Conservation (phyloP, 2,113 vertebrate genomes). For the Carassius gibelio region DNA sequence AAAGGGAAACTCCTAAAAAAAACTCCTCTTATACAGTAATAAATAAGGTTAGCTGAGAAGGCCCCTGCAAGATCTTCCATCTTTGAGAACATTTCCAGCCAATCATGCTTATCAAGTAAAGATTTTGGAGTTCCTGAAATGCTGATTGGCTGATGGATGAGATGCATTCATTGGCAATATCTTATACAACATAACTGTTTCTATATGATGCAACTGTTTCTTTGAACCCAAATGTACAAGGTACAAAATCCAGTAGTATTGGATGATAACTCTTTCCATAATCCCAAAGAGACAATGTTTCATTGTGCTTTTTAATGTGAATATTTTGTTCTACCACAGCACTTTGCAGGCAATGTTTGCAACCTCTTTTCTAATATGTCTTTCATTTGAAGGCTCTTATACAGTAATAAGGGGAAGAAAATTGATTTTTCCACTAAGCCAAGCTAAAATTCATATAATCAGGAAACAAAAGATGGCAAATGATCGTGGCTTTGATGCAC, state of each 20-base stretch:
- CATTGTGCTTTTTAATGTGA: not conserved
- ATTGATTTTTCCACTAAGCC: not conserved
- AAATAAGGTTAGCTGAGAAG: not conserved
- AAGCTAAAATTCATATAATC: not conserved
- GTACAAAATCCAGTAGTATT: not conserved
- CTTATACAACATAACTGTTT: no score
- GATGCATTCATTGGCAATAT: no score
- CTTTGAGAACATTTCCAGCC: no score
- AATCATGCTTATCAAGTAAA: no score
- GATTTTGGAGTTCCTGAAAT: no score
- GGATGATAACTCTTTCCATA: not conserved
- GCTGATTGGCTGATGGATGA: no score
- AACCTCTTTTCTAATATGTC: not conserved
- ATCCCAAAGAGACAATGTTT: not conserved
- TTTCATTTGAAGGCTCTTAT: not conserved
- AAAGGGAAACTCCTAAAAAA: no score
- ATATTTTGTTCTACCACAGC: not conserved
- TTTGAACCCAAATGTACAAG: not conserved
- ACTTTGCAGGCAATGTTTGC: not conserved
- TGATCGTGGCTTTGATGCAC: not conserved
- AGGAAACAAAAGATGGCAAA: conserved; percentile 13
- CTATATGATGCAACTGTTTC: no score
- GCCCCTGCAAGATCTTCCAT: not conserved
- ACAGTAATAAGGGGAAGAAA: not conserved
- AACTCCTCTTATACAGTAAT: no score